Percentiles rank a stretch among this genome's conserved stretches.
These are phyloP conservation scores for Bombus soroeensis DNA, from an alignment of 1,140 invertebrate genomes.

Conservation along the genomic window DNA sequence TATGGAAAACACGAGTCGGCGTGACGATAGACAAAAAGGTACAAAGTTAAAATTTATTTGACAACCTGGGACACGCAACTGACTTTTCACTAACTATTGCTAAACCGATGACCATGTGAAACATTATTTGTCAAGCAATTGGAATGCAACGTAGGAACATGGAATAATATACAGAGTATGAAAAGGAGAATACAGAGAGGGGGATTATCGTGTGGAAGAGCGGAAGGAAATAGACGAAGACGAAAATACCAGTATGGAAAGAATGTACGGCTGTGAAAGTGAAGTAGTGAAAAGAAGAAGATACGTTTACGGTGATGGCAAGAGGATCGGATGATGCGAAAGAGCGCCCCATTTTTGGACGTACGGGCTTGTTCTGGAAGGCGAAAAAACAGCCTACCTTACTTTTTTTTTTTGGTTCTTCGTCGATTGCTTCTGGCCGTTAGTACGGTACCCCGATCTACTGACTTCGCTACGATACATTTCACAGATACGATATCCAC, in stretches of 20 bases:
- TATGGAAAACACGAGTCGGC: no score
- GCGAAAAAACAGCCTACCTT: slow-evolving; percentile 54
- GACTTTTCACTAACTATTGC: no score
- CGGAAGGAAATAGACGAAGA: slow-evolving; percentile 53
- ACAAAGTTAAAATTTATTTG: no score
- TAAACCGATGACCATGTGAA: no score
- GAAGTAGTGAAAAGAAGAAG: slow-evolving; percentile 46
- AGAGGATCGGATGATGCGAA: slow-evolving; percentile 58
- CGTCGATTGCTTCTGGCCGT: slow-evolving; percentile 56
- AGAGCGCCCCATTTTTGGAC: slow-evolving; percentile 60
- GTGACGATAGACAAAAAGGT: no score
- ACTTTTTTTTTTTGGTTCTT: slow-evolving; percentile 20
- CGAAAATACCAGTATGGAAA: background rate
- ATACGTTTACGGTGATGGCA: slow-evolving; percentile 19
- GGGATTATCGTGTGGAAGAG: slow-evolving; percentile 18
- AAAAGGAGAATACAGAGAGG: slow-evolving; percentile 16
- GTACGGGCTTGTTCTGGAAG: slow-evolving; percentile 51
- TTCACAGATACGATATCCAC: background rate
- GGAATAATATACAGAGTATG: background rate
- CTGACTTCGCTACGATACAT: background rate
- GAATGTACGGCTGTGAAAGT: slow-evolving; percentile 35
- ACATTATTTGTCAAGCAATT: background rate
- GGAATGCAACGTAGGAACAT: background rate
- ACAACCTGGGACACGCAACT: no score
- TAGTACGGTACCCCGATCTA: slow-evolving; percentile 24